A percentile compares a stretch with the other conserved stretches of the same genome.
These are phyloP conservation scores for Temnothorax ravouxi DNA, from an alignment of 2,888 invertebrate species.

Conservation along the genomic window DNA sequence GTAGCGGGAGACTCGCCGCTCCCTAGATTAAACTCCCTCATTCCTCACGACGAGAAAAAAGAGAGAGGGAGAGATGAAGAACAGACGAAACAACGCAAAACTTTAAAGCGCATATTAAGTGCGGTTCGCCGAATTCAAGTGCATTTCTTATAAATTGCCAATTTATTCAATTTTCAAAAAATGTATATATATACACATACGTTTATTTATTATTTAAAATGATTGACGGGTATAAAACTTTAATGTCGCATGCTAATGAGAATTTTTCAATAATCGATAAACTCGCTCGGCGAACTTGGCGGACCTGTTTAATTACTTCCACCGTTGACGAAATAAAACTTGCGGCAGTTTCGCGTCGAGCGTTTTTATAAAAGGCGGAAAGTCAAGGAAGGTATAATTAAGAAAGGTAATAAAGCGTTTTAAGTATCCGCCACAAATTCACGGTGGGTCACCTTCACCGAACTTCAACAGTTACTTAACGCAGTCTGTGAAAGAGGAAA, in stretches of 20 bases:
- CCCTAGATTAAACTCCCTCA: conserved; percentile 19
- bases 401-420: conserved; percentile 27
- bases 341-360: background rate
- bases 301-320: background rate
- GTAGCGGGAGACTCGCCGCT: conserved; percentile 39
- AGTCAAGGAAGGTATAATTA: conserved; percentile 14
- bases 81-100: background rate
- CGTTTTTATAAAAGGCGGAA: background rate
- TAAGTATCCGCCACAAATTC: conserved; percentile 29
- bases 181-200: background rate
- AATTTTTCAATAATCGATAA: conserved; percentile 17
- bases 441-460: background rate
- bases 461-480: conserved; percentile 25
- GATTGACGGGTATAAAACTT: background rate
- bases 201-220: conserved; percentile 12
- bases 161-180: background rate
- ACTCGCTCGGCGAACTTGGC: background rate
- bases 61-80: background rate
- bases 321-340: background rate
- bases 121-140: background rate
- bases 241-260: background rate
- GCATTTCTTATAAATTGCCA: background rate
- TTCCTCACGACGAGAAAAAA: background rate
- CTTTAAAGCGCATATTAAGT: background rate
- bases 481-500: background rate